Percentiles rank a stretch among this genome's conserved stretches.
Conservation (phyloP, 2,113 vertebrate genomes). For the Erythrolamprus reginae region DNA sequence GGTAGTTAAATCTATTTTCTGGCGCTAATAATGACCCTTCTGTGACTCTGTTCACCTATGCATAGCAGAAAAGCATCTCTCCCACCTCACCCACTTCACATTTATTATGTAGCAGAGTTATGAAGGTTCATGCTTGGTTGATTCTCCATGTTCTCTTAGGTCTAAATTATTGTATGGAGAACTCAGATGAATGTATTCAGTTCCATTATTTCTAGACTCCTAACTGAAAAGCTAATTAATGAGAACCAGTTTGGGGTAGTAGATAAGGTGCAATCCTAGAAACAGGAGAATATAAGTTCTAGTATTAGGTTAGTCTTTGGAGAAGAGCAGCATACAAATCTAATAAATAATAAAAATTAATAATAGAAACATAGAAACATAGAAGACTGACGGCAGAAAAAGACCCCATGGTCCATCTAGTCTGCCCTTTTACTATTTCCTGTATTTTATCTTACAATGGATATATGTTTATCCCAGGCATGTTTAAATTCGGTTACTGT, state of each 20-base stretch:
- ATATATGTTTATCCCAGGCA: too few species aligned
- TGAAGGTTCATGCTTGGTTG: not conserved
- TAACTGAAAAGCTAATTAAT: not conserved
- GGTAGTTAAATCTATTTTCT: not conserved
- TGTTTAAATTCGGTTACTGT: too few species aligned
- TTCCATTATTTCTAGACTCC: not conserved
- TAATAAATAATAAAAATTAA: too few species aligned
- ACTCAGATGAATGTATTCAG: not conserved
- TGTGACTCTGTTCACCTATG: not conserved
- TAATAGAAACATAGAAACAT: too few species aligned
- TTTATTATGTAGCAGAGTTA: not conserved
- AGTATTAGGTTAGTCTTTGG: not conserved
- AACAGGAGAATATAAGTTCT: too few species aligned
- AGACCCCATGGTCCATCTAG: too few species aligned
- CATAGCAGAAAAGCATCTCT: not conserved
- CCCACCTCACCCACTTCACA: not conserved
- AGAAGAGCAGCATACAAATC: too few species aligned
- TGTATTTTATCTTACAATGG: too few species aligned
- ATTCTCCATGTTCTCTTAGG: not conserved
- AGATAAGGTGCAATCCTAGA: too few species aligned
- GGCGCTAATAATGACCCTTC: not conserved
- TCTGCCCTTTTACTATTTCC: too few species aligned
- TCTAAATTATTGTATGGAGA: too few species aligned
- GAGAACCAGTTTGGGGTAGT: not conserved
- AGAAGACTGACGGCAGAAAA: too few species aligned